Base-by-base conservation (phyloP, 2,888 invertebrate species). In the Spatulosminthurus flaviceps region DNA sequence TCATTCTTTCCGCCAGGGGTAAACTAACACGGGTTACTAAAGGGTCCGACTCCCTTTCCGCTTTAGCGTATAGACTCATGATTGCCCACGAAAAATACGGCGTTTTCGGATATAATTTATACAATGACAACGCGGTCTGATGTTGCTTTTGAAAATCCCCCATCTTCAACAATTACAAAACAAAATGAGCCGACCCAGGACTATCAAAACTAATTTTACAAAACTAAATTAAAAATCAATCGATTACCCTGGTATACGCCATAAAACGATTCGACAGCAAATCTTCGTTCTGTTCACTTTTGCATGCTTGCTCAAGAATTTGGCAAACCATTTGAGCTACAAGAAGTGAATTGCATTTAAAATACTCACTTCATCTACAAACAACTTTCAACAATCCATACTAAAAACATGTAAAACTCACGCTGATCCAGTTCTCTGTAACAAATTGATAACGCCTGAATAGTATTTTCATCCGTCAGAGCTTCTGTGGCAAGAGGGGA, bases 51-150 rank as follows among this genome's bases (percentile, higher is more conserved):
- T 71, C 72, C 61, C 41, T 70, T 67, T 82, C 78, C 19, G 76
- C 77, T 61, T 84, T 84, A 0, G 79, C 70, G 26, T 98, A 93
- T 85, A 96, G 92, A 87, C 97, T 97, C 95, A 98, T 97, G 13
- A 98, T 94, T 24, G 95, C 95, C 99, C 98, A 99, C 88, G 96
- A 97, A 87, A 97, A 97, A 87, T 98, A 98, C 0, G 97, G 97
- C 88, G 95, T 96, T 88, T 97, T 97, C 1, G 95, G 94, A 86
- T 93, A 93, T 78, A 95, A 89, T 89, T 96, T 97, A 89, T 95
- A 98, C 43, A 99, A 89, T 16, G 92, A 91, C 90, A 97, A 91
- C 0, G 98, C 98, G 0, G 94, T 92, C 82, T 93, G 91, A 87
- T 97, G 96, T 88, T 98, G 98, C 11, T 94, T 91, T 87, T 94